A percentile compares a stretch with the other conserved stretches of the same genome.
phyloP scores from a whole-genome alignment of 2,113 vertebrate genomes.

The Sisor rabdophorus region DNA sequence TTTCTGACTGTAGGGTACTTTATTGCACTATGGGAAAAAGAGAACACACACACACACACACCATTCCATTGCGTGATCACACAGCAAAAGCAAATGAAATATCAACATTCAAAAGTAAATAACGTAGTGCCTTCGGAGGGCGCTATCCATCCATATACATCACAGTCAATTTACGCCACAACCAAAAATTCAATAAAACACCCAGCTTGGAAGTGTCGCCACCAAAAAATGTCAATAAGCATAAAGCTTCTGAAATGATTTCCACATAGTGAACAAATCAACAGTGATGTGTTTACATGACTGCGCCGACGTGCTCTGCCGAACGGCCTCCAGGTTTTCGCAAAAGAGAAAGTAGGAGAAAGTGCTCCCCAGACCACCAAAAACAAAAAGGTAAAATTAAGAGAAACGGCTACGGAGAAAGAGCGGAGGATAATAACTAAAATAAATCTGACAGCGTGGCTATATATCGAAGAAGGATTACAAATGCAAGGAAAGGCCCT shows the following conservation, averaged over 20 bases:
- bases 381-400: neutral
- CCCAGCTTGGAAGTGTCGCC: conserved; percentile 60
- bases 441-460: conserved; percentile 1
- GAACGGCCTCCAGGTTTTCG: conserved; percentile 45
- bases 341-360: conserved; percentile 1
- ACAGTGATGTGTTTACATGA: conserved; percentile 64
- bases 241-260: conserved; percentile 63
- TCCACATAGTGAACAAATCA: conserved; percentile 53
- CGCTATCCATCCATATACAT: conserved; percentile 56
- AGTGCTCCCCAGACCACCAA: conserved; percentile 19
- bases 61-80: conserved; percentile 6
- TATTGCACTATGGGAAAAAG: conserved; percentile 70
- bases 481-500: conserved; percentile 1
- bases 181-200: conserved; percentile 67
- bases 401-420: conserved; percentile 50
- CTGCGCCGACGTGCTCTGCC: conserved; percentile 58
- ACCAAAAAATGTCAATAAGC: conserved; percentile 62
- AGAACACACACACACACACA: neutral
- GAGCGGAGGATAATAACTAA: conserved; percentile 9
- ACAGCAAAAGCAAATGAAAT: conserved; percentile 7
- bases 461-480: conserved; percentile 10
- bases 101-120: conserved; percentile 16
- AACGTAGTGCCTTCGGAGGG: conserved; percentile 52
- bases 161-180: conserved; percentile 63
- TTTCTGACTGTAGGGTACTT: conserved; percentile 93